A percentile compares a stretch with the other conserved stretches of the same genome.
phyloP scores from a whole-genome alignment of 2,888 invertebrate species.

The Drosophila planitibia region DNA sequence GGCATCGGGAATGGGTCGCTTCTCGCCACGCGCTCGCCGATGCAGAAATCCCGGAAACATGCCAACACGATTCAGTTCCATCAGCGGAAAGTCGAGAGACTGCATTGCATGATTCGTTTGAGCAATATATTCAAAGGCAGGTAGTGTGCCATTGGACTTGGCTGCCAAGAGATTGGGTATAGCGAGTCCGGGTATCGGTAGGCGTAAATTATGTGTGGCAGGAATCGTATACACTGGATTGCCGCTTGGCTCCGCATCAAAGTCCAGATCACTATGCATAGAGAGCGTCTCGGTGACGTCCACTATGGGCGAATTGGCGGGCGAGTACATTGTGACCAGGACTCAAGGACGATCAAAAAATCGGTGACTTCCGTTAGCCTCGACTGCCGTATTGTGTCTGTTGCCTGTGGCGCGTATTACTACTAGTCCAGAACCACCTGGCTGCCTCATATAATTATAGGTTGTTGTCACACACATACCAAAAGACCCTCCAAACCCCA shows the following conservation, averaged over 20 bases:
- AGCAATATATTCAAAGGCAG: conserved; percentile 82
- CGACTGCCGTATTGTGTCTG: conserved; percentile 57
- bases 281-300: conserved; percentile 79
- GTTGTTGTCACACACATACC: conserved; percentile 53
- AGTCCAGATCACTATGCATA: conserved; percentile 58
- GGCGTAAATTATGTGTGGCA: conserved; percentile 47
- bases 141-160: conserved; percentile 62
- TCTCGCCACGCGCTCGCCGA: conserved; percentile 90
- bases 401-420: conserved; percentile 28
- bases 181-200: conserved; percentile 53
- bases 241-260: conserved; percentile 45
- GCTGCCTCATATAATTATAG: conserved; percentile 62
- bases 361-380: conserved; percentile 59
- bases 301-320: conserved; percentile 77
- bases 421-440: conserved; percentile 19
- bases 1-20: conserved; percentile 94
- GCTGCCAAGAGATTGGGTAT: conserved; percentile 56
- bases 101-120: conserved; percentile 67
- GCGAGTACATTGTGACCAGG: conserved; percentile 57
- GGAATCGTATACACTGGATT: conserved; percentile 32
- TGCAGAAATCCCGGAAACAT: conserved; percentile 82
- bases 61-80: conserved; percentile 81
- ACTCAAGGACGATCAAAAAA: neutral
- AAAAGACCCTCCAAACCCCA: neutral
- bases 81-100: conserved; percentile 77